phyloP scores from a whole-genome alignment of 2,888 invertebrate genomes.

The Herminia tarsipennalis region DNA sequence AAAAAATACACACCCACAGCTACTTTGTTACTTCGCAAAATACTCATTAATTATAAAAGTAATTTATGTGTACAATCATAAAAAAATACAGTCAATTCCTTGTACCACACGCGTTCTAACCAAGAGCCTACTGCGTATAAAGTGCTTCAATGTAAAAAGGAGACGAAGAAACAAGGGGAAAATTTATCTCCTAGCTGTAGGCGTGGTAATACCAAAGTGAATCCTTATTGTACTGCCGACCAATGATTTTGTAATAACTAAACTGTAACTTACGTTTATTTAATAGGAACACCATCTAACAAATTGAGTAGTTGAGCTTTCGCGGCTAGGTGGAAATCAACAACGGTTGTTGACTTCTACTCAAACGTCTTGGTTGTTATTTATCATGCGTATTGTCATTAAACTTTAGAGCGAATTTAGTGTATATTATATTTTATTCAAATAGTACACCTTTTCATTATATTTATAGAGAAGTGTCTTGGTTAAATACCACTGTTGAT shows the following conservation, averaged over 20 bases:
- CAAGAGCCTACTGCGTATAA: constrained; percentile 79
- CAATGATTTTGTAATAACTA: constrained; percentile 38
- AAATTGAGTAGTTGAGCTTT: constrained; percentile 18
- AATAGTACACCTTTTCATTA: too few relatives aligned
- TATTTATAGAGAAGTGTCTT: too few relatives aligned
- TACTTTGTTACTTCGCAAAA: not conserved
- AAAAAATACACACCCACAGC: not conserved
- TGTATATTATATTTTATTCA: too few relatives aligned
- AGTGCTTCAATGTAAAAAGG: constrained; percentile 78
- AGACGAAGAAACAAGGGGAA: constrained; percentile 79
- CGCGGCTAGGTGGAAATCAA: not conserved
- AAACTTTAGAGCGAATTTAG: too few relatives aligned
- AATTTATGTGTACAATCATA: not conserved
- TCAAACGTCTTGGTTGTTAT: too few relatives aligned
- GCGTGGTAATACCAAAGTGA: constrained; percentile 56
- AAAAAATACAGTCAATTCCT: constrained; percentile 19
- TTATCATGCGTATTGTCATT: too few relatives aligned
- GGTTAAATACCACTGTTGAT: not conserved
- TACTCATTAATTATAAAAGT: not conserved
- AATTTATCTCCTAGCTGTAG: constrained; percentile 74
- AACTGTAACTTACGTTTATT: constrained; percentile 19
- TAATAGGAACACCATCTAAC: constrained; percentile 17
- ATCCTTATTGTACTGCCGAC: constrained; percentile 45
- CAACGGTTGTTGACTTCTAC: too few relatives aligned
- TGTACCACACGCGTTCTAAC: constrained; percentile 52